These are phyloP conservation scores for Heliconius sara DNA, from an alignment of 2,888 invertebrate genomes.

Conservation along the genomic window DNA sequence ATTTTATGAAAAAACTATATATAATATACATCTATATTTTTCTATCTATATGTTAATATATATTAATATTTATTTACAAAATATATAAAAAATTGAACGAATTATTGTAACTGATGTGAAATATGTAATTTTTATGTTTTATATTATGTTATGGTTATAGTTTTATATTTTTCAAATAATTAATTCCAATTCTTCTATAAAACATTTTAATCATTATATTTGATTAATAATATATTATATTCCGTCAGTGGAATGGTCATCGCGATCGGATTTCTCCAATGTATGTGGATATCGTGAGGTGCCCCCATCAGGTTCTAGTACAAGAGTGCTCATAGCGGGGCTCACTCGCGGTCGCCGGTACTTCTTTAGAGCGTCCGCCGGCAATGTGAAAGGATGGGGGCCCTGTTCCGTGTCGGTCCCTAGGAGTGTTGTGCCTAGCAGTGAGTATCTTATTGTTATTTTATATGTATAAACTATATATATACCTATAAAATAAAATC, in stretches of 20 bases:
- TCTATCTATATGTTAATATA: no score
- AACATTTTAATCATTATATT: slow-evolving; percentile 42
- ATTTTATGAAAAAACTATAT: no score
- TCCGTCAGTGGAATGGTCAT: slow-evolving; percentile 95
- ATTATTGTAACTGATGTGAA: no score
- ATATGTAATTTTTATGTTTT: no score
- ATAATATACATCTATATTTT: no score
- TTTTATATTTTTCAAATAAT: no score
- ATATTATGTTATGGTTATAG: no score
- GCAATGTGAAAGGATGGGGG: slow-evolving; percentile 96
- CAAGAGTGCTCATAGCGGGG: slow-evolving; percentile 83
- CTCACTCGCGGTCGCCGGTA: slow-evolving; percentile 94
- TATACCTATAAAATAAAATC: no score
- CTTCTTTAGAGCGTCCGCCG: slow-evolving; percentile 95
- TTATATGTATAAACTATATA: no score
- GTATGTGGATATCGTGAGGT: slow-evolving; percentile 92
- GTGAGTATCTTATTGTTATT: slow-evolving; percentile 81
- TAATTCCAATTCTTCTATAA: no score
- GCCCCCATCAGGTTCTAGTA: slow-evolving; percentile 65
- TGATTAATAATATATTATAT: neutral
- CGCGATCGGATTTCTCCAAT: slow-evolving; percentile 91
- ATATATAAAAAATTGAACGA: no score
- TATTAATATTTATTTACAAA: no score
- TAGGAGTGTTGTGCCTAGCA: slow-evolving; percentile 93
- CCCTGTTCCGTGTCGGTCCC: slow-evolving; percentile 90